Percentiles rank a stretch among this genome's conserved stretches.
Conservation (phyloP, 2,888 invertebrate genomes). For the Liopterus haemorrhoidalis region DNA sequence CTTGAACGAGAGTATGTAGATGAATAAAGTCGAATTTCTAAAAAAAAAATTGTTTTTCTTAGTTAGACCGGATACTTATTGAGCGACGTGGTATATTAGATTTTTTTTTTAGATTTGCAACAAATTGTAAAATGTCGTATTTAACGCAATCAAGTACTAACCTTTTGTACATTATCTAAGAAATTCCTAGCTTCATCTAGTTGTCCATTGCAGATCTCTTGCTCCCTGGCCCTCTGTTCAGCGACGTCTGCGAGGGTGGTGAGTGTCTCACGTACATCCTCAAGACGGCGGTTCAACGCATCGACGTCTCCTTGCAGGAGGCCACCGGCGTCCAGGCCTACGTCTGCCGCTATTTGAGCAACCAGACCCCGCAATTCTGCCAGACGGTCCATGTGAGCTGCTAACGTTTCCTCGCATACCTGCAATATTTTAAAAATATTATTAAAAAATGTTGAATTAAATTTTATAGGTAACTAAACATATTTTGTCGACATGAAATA, state of each 20-base stretch:
- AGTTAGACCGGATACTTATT: no score
- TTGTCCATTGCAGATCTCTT: conserved; percentile 51
- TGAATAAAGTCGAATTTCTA: no score
- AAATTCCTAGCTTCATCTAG: conserved; percentile 54
- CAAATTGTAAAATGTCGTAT: background rate
- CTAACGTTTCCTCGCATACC: conserved; percentile 72
- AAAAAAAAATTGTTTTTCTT: no score
- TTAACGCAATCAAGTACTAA: conserved; percentile 40
- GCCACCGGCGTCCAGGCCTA: conserved; percentile 64
- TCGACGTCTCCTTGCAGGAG: conserved; percentile 73
- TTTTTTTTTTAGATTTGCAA: conserved; percentile 5
- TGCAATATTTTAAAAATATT: no score
- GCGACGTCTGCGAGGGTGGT: conserved; percentile 71
- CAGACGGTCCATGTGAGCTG: conserved; percentile 61
- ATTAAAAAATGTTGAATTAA: no score
- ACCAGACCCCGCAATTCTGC: conserved; percentile 68
- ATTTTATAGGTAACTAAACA: background rate
- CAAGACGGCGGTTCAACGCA: conserved; percentile 65
- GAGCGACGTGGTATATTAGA: conserved; percentile 4
- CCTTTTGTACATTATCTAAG: conserved; percentile 72
- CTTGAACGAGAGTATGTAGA: no score
- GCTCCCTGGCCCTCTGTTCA: conserved; percentile 58
- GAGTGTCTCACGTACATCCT: conserved; percentile 69
- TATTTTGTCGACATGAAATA: no score
- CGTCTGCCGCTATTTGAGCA: conserved; percentile 70